Conservation (phyloP, 1,140 invertebrate species). For the Neodiprion lecontei region DNA sequence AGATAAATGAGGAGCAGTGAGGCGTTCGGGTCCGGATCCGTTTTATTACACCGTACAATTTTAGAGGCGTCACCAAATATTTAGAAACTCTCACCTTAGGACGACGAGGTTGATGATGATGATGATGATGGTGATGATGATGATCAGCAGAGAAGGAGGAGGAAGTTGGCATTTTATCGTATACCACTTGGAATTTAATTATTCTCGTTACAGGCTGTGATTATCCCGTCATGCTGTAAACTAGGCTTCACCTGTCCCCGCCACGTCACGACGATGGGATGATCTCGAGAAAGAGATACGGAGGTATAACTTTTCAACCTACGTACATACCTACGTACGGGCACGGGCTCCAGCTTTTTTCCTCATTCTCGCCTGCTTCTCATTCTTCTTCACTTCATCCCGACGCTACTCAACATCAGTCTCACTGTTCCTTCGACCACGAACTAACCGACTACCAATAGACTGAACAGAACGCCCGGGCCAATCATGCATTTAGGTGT, state of each 20-base stretch:
- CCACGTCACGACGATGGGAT: slow-evolving; percentile 31
- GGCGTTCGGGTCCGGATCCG: background rate
- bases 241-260: slow-evolving; percentile 40
- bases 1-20: background rate
- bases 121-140: slow-evolving; percentile 33
- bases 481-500: slow-evolving; percentile 50
- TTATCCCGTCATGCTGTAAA: slow-evolving; percentile 43
- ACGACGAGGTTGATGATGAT: slow-evolving; percentile 30
- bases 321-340: slow-evolving; percentile 2
- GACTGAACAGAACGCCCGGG: slow-evolving; percentile 23
- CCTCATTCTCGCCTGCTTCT: slow-evolving; percentile 10
- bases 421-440: slow-evolving; percentile 1
- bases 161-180: slow-evolving; percentile 4
- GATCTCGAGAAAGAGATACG: background rate
- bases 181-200: slow-evolving; percentile 46
- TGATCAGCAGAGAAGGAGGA: slow-evolving; percentile 19
- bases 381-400: background rate
- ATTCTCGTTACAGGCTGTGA: slow-evolving; percentile 43
- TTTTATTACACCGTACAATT: slow-evolving; percentile 4
- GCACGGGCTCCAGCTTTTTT: slow-evolving; percentile 22
- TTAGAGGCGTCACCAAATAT: slow-evolving; percentile 13
- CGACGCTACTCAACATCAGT: background rate
- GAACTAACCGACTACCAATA: slow-evolving; percentile 12
- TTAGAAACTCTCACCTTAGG: slow-evolving; percentile 10
- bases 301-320: slow-evolving; percentile 23